A percentile compares a stretch with the other conserved stretches of the same genome.
Conservation (phyloP, 1,140 invertebrate species). For the Leptinotarsa texana region DNA sequence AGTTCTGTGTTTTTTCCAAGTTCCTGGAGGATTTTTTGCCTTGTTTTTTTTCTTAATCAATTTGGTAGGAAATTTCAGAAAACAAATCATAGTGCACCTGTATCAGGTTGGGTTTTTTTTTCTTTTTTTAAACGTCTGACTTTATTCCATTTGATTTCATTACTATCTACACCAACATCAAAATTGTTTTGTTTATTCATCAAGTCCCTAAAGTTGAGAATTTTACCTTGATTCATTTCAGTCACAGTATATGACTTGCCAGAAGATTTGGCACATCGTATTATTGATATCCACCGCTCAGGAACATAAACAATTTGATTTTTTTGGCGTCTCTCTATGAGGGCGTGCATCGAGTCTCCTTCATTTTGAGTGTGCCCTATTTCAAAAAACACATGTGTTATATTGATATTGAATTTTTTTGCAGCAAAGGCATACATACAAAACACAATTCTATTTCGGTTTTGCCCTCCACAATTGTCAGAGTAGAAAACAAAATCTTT, state of each 20-base stretch:
- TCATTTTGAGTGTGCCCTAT: neutral
- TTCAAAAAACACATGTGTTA: neutral
- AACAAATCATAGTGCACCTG: neutral
- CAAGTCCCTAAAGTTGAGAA: neutral
- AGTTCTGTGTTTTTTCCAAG: neutral
- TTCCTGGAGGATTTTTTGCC: neutral
- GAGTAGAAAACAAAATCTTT: conserved; percentile 12
- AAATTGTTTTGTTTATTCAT: neutral
- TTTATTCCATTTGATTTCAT: neutral
- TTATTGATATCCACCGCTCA: conserved; percentile 2
- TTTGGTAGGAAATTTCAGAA: neutral
- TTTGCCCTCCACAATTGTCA: conserved; percentile 12
- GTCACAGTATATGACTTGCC: neutral
- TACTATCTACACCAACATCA: no score
- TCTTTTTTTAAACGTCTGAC: neutral
- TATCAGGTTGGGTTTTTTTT: neutral
- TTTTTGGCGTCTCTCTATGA: conserved; percentile 16
- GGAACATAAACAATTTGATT: conserved; percentile 8
- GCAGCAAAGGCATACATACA: neutral
- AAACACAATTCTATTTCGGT: neutral
- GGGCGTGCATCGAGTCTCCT: conserved; percentile 16
- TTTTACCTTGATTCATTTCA: conserved; percentile 4
- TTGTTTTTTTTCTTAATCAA: neutral
- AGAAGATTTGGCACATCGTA: conserved; percentile 5
- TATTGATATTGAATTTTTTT: neutral